phyloP scores from a whole-genome alignment of 2,888 invertebrate genomes.

The Drosophila mulleri region DNA sequence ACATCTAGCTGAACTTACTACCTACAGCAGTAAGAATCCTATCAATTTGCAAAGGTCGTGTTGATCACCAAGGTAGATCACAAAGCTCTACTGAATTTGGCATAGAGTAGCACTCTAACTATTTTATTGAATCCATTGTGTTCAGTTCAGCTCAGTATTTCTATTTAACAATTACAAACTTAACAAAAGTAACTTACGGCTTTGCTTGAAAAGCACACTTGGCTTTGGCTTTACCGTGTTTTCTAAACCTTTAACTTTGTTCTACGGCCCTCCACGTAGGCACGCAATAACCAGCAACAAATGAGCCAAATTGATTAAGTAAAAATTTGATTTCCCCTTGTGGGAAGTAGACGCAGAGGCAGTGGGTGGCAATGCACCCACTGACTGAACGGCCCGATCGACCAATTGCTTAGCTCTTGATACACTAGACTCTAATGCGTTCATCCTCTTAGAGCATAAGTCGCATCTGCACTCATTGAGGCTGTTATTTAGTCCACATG shows the following conservation, averaged over 20 bases:
- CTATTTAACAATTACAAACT: neutral
- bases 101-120: neutral
- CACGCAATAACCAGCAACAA: conserved; percentile 31
- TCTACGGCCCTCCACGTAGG: conserved; percentile 42
- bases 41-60: neutral
- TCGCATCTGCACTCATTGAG: conserved; percentile 11
- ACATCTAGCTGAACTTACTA: neutral
- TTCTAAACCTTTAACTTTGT: neutral
- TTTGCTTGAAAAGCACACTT: neutral
- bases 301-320: conserved; percentile 42
- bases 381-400: conserved; percentile 17
- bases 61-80: neutral
- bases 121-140: neutral
- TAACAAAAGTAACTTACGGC: neutral
- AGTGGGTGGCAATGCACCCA: neutral
- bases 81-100: neutral
- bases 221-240: neutral
- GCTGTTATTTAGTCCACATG: neutral
- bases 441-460: conserved; percentile 1
- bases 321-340: neutral
- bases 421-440: conserved; percentile 17
- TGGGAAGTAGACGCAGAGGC: neutral
- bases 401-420: conserved; percentile 35
- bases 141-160: neutral
- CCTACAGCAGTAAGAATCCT: neutral